phyloP scores from a whole-genome alignment of 2,113 vertebrate genomes.

The Vulpes ferrilata region DNA sequence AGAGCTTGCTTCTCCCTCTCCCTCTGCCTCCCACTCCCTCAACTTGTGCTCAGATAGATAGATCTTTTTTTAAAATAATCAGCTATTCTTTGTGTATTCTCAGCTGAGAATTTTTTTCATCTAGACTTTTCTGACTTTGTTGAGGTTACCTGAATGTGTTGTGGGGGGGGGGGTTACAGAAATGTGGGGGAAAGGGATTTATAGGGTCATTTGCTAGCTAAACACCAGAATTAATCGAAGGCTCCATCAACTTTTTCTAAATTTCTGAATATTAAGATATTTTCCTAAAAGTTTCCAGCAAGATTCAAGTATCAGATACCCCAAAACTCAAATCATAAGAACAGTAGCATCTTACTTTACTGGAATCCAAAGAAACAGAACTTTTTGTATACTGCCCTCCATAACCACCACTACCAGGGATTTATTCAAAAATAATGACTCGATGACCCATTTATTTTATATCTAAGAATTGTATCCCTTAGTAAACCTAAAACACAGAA shows the following conservation, averaged over 20 bases:
- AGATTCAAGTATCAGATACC: not conserved
- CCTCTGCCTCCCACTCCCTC: no score
- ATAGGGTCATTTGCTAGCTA: constrained; percentile 16
- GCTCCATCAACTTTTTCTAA: not conserved
- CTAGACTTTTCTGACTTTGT: constrained; percentile 25
- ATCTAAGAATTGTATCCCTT: constrained; percentile 10
- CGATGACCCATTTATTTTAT: not conserved
- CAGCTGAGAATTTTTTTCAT: constrained; percentile 1
- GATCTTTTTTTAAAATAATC: not conserved
- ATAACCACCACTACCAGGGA: not conserved
- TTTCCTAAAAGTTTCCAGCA: constrained; percentile 50
- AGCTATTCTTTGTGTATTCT: not conserved
- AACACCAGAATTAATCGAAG: constrained; percentile 36
- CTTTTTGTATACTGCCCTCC: not conserved
- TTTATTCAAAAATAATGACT: constrained; percentile 11
- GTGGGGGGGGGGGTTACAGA: not conserved
- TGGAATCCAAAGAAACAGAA: not conserved
- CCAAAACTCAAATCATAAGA: constrained; percentile 57
- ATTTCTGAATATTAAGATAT: constrained; percentile 37
- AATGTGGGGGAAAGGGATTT: not conserved
- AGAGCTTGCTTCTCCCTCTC: no score
- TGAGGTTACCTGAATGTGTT: not conserved
- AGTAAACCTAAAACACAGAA: constrained; percentile 28
- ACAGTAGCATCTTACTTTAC: not conserved
- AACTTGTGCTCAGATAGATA: no score